Base-by-base conservation (phyloP, 2,888 invertebrate species). In the Mythimna ferrago region DNA sequence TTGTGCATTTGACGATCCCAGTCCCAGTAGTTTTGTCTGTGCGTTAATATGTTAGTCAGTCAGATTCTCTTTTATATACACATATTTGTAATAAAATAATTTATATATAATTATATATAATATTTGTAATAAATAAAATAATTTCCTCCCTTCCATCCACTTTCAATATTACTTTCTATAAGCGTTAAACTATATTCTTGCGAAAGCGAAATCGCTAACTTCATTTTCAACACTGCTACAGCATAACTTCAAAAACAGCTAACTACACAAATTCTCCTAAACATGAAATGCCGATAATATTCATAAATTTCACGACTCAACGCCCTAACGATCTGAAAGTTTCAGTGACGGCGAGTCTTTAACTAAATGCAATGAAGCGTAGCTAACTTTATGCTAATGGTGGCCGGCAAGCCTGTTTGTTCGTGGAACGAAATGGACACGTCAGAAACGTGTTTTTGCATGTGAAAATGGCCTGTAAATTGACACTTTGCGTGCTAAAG, bases 231-330 rank as follows among this genome's bases (percentile, higher is more conserved):
- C 65, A 48, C 44, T 38, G 14, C n/a, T 48, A 21, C 19, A 62
- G n/a, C 19, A 41, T 54, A 58, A 66, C 53, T 68, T 66, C 44
- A 21, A 21, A 65, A 79, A 62, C 54, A 74, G 38, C 60, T 16
- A 66, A 70, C 65, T 63, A 67, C 21, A 73, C n/a, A 78, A 78
- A 76, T 81, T 58, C 67, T 51, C 35, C 53, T 67, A 71, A 86
- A 84, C 72, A 74, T 66, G 71, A 70, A 86, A 86, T 54, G 51
- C 69, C 71, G 78, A 84, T 85, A 86, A 76, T 71, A 86, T 86
- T 86, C 84, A 84, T 86, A 86, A 84, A 84, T 84, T 84, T 86
- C 73, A 86, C 86, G 79, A 77, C 76, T 86, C 84, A 66, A 72
- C 76, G 71, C 84, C 73, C 82, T 84, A 84, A 84, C 84, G 84